A percentile compares a stretch with the other conserved stretches of the same genome.
Evolutionary conservation across 2,888 invertebrate species (phyloP).

Genomic region (Dynastes maya): DNA sequence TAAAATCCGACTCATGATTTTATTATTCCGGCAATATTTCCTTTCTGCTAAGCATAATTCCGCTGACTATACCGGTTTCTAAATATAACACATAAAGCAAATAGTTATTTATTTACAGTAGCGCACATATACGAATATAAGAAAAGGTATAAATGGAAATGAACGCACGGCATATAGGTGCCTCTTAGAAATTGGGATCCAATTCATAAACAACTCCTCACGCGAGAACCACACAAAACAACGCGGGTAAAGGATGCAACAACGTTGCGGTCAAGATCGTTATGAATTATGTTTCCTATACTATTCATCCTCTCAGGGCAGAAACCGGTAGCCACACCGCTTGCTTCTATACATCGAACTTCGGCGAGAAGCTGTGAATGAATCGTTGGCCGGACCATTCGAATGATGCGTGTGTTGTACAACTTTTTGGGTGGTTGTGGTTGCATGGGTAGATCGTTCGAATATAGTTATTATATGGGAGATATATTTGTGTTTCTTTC

Average conservation of each 20-base stretch:
- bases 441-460: slow-evolving; percentile 9
- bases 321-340: slow-evolving; percentile 17
- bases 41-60: too few relatives aligned
- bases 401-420: slow-evolving; percentile 4
- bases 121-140: slow-evolving; percentile 4
- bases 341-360: neutral
- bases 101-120: slow-evolving; percentile 31
- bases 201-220: slow-evolving; percentile 13
- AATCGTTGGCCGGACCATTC: neutral
- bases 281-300: slow-evolving; percentile 31
- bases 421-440: slow-evolving; percentile 22
- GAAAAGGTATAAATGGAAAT: slow-evolving; percentile 4
- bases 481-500: neutral
- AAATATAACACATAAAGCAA: slow-evolving; percentile 17
- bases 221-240: slow-evolving; percentile 8
- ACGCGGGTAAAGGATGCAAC: slow-evolving; percentile 11
- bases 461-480: neutral
- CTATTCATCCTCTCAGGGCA: slow-evolving; percentile 18
- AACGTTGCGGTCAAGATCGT: slow-evolving; percentile 21
- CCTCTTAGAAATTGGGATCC: neutral
- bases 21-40: too few relatives aligned
- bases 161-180: neutral
- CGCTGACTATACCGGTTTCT: neutral
- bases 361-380: slow-evolving; percentile 15
- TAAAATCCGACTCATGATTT: too few relatives aligned